Evolutionary conservation across 2,888 invertebrate genomes (phyloP).

Genomic region (Lithodes maja): DNA sequence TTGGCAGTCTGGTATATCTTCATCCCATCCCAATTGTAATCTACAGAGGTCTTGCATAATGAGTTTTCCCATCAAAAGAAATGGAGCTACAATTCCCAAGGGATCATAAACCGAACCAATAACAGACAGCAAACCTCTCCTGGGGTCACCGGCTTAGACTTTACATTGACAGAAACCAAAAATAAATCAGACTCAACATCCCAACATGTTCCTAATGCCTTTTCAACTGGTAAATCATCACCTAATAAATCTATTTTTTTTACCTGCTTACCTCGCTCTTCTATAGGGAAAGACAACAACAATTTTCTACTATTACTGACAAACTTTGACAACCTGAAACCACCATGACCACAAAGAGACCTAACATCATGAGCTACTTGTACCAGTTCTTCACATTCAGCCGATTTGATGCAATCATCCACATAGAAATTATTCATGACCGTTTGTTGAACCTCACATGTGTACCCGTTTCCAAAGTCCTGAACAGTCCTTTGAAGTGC

Average conservation of each 20-base stretch:
- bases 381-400: too few relatives aligned
- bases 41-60: background rate
- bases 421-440: too few relatives aligned
- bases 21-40: background rate
- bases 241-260: background rate
- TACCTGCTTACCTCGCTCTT: background rate
- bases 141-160: background rate
- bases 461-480: too few relatives aligned
- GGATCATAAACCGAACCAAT: conserved; percentile 4
- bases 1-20: background rate
- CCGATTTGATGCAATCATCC: too few relatives aligned
- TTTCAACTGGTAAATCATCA: background rate
- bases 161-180: background rate
- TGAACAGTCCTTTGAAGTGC: too few relatives aligned
- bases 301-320: too few relatives aligned
- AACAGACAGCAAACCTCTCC: background rate
- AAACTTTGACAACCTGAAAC: too few relatives aligned
- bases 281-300: background rate
- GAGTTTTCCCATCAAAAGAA: background rate
- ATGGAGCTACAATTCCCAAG: background rate
- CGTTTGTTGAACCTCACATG: too few relatives aligned
- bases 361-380: too few relatives aligned
- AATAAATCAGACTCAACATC: background rate
- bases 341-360: too few relatives aligned
- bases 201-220: background rate